Base-by-base conservation (phyloP, 2,888 invertebrate species). In the Podotricha telesiphe region DNA sequence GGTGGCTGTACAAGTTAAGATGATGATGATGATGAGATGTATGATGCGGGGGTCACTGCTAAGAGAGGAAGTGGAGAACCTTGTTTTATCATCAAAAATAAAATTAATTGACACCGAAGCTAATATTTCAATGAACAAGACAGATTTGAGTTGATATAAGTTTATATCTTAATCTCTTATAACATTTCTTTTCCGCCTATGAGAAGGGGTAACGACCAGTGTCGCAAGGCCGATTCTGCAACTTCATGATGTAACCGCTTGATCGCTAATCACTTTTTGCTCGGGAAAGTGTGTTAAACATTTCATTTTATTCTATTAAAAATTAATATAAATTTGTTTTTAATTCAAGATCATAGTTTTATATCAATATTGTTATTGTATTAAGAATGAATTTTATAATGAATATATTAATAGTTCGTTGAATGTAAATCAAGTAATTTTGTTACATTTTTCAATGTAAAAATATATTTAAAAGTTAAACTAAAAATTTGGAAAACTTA, bases 161-260 rank as follows among this genome's bases (percentile, higher is more conserved):
- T 45, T 51, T 62, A 34, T 67, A 62, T 55, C 42, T 48, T 67
- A 34, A 62, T 37, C 45, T 62, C 69, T 53, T 48, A 61, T 66
- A 69, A 66, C 67, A 67, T 67, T 53, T 67, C 61, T 67, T 71
- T 71, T 71, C 65, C 71, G 48, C 66, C 62, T 51, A 53, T 55
- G 50, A 64, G 45, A 51, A 65, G 71, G 71, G 62, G 68, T 80
- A 82, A 78, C 79, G 81, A 76, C 78, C 77, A 74, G 73, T 77
- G 82, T 85, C 77, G 85, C 82, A 86, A 85, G 73, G 69, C 74
- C 82, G 83, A 73, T 81, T 80, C 82, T 81, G 86, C 83, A 83
- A 82, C 77, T 65, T 42, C 20, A 68, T 87, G 83, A 87, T 73
- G 86, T 86, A 87, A 87, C 72, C 71, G 69, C 73, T 75, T 76